These are phyloP conservation scores for Pseudorasbora parva DNA, from an alignment of 2,113 vertebrate genomes.

Conservation along the genomic window DNA sequence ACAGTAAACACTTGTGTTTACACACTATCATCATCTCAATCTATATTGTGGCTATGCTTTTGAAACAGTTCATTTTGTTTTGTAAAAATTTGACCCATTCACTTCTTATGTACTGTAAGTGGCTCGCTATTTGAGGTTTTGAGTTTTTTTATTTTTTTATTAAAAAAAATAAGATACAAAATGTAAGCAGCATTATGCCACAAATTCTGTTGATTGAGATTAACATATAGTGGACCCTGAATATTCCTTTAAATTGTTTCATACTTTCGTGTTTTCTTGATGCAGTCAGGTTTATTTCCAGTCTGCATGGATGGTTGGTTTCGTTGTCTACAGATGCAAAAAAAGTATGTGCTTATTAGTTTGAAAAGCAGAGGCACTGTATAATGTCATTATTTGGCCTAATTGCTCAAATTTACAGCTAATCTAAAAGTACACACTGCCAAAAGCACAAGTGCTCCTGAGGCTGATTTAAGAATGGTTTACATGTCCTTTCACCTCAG, in stretches of 20 bases:
- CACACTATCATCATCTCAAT: not conserved
- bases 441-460: not conserved
- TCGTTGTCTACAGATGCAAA: not conserved
- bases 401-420: not conserved
- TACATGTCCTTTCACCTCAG: not conserved
- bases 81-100: not conserved
- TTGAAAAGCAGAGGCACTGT: not conserved
- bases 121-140: too few relatives aligned
- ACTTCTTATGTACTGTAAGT: not conserved
- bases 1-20: not conserved
- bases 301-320: not conserved
- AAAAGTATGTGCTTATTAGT: not conserved
- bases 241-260: not conserved
- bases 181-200: not conserved
- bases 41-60: not conserved
- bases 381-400: not conserved
- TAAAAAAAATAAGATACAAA: not conserved
- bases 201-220: not conserved
- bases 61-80: not conserved
- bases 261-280: not conserved
- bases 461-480: not conserved
- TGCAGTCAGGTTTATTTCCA: not conserved
- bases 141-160: too few relatives aligned
- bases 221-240: not conserved
- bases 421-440: not conserved